A percentile compares a stretch with the other conserved stretches of the same genome.
phyloP scores from a whole-genome alignment of 2,888 invertebrate genomes.

The Agelastica alni region DNA sequence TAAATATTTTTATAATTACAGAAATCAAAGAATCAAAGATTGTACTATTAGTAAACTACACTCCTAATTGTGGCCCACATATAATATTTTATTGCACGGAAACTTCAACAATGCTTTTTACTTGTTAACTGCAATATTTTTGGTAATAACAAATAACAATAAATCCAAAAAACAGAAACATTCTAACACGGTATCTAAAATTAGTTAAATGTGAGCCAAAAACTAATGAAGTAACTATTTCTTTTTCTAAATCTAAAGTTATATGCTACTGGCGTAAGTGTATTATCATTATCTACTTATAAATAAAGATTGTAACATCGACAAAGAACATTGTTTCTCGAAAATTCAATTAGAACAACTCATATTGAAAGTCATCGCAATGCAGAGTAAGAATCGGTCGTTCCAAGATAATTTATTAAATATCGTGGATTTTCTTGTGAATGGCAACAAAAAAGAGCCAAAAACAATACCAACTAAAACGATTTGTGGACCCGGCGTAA shows the following conservation, averaged over 20 bases:
- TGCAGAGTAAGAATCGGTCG: too few relatives aligned
- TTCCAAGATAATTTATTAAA: too few relatives aligned
- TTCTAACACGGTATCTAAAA: conserved; percentile 28
- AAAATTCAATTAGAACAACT: conserved; percentile 4
- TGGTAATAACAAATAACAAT: conserved; percentile 32
- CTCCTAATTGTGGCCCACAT: conserved; percentile 30
- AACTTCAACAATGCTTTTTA: conserved; percentile 32
- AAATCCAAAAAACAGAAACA: conserved; percentile 27
- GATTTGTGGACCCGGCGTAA: too few relatives aligned
- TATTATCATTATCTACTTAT: conserved; percentile 12
- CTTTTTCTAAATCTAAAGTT: conserved; percentile 24
- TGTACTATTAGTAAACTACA: conserved; percentile 17
- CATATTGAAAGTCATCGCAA: background rate
- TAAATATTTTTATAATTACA: conserved; percentile 4
- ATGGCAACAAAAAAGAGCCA: too few relatives aligned
- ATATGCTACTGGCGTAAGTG: conserved; percentile 23
- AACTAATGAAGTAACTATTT: conserved; percentile 28
- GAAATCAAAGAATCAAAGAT: conserved; percentile 6
- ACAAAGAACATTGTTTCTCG: conserved; percentile 2
- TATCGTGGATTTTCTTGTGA: background rate
- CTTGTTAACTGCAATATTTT: conserved; percentile 25
- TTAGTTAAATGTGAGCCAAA: conserved; percentile 32
- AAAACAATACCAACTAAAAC: too few relatives aligned
- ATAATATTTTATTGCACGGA: conserved; percentile 29
- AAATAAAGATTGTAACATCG: conserved; percentile 15